A percentile compares a stretch with the other conserved stretches of the same genome.
phyloP scores from a whole-genome alignment of 1,140 invertebrate species.

The Drosophila ananassae region DNA sequence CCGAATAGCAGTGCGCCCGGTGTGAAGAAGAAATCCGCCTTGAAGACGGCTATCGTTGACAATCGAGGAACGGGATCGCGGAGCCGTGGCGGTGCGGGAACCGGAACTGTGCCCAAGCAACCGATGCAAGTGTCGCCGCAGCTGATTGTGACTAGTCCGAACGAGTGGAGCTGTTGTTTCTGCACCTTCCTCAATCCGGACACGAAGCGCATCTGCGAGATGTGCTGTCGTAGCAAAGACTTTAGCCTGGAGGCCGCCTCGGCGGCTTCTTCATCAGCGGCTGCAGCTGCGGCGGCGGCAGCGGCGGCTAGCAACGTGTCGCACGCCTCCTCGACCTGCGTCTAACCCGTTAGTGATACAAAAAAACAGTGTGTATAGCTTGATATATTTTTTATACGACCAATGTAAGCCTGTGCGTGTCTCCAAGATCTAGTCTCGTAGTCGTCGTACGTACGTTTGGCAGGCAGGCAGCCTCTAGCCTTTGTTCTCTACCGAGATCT shows the following conservation, averaged over 20 bases:
- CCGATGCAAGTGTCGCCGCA: slow-evolving; percentile 63
- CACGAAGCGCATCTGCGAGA: slow-evolving; percentile 88
- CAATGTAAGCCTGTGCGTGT: slow-evolving; percentile 49
- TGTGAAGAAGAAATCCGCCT: slow-evolving; percentile 70
- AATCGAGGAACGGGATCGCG: slow-evolving; percentile 45
- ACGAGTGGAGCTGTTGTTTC: slow-evolving; percentile 87
- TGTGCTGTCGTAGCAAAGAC: slow-evolving; percentile 87
- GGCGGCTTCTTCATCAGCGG: slow-evolving; percentile 47
- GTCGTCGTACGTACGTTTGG: slow-evolving; percentile 43
- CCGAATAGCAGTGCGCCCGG: slow-evolving; percentile 54
- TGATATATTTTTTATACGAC: slow-evolving; percentile 49
- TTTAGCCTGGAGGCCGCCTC: slow-evolving; percentile 69
- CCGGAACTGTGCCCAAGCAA: slow-evolving; percentile 63
- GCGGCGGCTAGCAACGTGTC: slow-evolving; percentile 50
- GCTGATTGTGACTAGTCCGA: slow-evolving; percentile 69
- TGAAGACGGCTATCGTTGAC: slow-evolving; percentile 66
- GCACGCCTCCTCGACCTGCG: slow-evolving; percentile 76
- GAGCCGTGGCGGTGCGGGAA: slow-evolving; percentile 8
- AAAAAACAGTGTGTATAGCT: slow-evolving; percentile 39
- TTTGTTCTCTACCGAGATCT: slow-evolving; percentile 16
- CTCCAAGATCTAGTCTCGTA: slow-evolving; percentile 48
- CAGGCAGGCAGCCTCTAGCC: slow-evolving; percentile 8
- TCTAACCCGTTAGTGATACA: slow-evolving; percentile 66
- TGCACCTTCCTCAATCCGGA: slow-evolving; percentile 89
- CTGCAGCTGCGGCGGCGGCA: slow-evolving; percentile 35